Percentiles rank a stretch among this genome's conserved stretches.
Conservation (phyloP, 2,888 invertebrate genomes). For the Drosophila gaucha region DNA sequence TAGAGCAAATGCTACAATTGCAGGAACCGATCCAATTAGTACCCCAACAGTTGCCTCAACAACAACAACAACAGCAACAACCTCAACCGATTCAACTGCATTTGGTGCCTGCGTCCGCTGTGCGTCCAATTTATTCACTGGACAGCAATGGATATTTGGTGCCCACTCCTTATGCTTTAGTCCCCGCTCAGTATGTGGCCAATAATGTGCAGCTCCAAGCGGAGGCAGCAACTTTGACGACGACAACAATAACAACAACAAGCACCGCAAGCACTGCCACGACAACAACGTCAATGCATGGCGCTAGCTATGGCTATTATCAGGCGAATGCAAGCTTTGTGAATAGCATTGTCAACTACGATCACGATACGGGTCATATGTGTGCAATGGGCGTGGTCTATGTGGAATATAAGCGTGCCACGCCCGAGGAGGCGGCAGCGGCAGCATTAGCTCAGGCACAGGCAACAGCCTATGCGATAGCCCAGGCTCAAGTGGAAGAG, state of each 20-base stretch:
- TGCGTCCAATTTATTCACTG: conserved; percentile 19
- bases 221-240: not conserved
- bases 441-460: conserved; percentile 2
- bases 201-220: no score
- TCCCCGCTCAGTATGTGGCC: conserved; percentile 10
- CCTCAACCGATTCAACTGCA: conserved; percentile 2
- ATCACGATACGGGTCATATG: conserved; percentile 26
- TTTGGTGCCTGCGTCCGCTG: not conserved
- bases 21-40: not conserved
- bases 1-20: conserved; percentile 4
- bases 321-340: conserved; percentile 29
- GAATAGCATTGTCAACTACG: conserved; percentile 37
- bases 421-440: not conserved
- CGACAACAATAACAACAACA: not conserved
- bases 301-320: conserved; percentile 28
- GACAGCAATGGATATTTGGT: conserved; percentile 12
- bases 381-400: conserved; percentile 39
- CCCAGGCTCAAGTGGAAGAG: not conserved
- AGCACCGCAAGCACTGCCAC: not conserved
- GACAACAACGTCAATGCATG: no score
- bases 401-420: conserved; percentile 24
- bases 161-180: conserved; percentile 11
- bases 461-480: not conserved
- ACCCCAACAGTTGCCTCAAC: conserved; percentile 4
- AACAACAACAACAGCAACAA: not conserved